Base-by-base conservation (phyloP, 2,888 invertebrate genomes). In the Spodoptera littoralis region DNA sequence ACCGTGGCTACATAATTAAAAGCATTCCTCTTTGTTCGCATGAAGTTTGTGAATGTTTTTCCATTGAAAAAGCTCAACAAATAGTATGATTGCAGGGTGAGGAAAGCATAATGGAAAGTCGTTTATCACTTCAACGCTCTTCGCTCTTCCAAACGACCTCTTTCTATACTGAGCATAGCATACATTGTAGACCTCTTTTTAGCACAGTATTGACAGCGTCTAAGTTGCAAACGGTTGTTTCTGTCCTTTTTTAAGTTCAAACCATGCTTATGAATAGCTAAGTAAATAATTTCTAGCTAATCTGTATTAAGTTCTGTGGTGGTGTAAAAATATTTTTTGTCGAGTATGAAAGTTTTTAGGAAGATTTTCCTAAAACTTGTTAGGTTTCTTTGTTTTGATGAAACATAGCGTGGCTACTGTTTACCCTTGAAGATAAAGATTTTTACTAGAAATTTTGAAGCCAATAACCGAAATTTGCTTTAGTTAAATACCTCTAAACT, bases 51-150 rank as follows among this genome's bases (percentile, higher is more conserved):
- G 36, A 36, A 36, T 49, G 43, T 60, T 70, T 48, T 18, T 30
- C 41, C 22, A 42, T 45, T 50, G 11, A 30, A 48, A 64, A 64
- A 54, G 36, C 41, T 55, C 41, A 51, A 47, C 46, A 44, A 24
- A 24, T 45, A 47, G 49, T 63, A 48, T 55, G 54, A 55, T 70
- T 60, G 55, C 44, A 53, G 46, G 51, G 55, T 27, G 48, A 55
- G 41, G 18, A 54, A 57, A 54, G 71, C 52, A 60, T 76, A 73
- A 73, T 75, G 65, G 65, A 43, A 49, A 48, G 65, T 76, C 71
- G 65, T 76, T 75, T 65, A 70, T 73, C 65, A 75, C 65, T 65
- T 60, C 65, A 41, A 75, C 75, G 42, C 58, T 48, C 13, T 11
- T 64, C 70, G 52, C 54, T 44, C 44, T 53, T 48, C 48, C 41